Evolutionary conservation across 2,888 invertebrate genomes (phyloP), one percentile per base, ranked within the genome.

Genomic region (Phyto melanocephala): DNA sequence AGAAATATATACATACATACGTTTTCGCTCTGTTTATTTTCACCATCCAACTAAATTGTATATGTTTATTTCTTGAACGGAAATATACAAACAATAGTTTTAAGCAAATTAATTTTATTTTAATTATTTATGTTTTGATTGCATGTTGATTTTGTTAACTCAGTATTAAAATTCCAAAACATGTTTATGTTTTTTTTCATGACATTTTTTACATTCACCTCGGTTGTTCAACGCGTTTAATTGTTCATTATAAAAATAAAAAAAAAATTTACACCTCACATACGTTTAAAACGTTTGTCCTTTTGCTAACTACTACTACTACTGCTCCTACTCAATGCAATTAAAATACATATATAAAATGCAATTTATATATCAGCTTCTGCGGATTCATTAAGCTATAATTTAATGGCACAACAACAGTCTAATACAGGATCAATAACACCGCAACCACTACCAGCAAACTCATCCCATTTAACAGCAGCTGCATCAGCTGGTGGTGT

Each of bases 361-460:
- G 22, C 17, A 40, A 50, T 78, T 62, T 84, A 85, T 76, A 84
- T 86, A 86, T 80, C 85, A 90, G 90, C 88, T 87, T 87, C 88
- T 87, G 87, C 89, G 88, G 91, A 91, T 89, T 89, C 88, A 80
- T 88, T 90, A 87, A 90, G 89, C 85, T 89, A 88, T 87, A 89
- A 88, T 88, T 89, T 90, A 88, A 91, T 91, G 90, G 90, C 90
- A 86, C 90, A 91, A 80, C 90, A 90, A 89, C 86, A 88, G 85
- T 87, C 90, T 80, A 88, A 71, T 76, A 71, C 86, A 85, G 90
- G 90, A 87, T 50, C 78, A 74, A 54, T 65, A 52, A 50, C 70
- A 63, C 71, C 60, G 24, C 75, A 52, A 35, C 37, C 65, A 28
- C 63, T 15, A 47, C 45, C 68, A 47, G 11, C 67, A 28, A 28